phyloP scores from a whole-genome alignment of 2,888 invertebrate species.

The Sminthurinus aureus region DNA sequence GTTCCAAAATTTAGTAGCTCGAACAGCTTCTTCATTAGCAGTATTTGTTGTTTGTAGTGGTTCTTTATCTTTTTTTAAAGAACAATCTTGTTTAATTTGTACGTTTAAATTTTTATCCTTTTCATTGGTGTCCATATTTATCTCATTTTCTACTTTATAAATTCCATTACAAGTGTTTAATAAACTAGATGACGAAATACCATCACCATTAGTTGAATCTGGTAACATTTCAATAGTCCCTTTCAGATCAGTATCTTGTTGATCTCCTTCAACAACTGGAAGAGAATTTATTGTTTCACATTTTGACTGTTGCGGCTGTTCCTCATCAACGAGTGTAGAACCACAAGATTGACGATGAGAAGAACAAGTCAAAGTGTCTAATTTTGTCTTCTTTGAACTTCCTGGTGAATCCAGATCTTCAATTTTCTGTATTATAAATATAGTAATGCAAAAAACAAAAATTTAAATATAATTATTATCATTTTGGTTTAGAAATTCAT shows the following conservation, averaged over 20 bases:
- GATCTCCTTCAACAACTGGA: neutral
- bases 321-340: too few species aligned
- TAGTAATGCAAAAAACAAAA: neutral
- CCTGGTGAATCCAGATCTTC: slow-evolving; percentile 30
- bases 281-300: too few species aligned
- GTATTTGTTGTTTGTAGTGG: neutral
- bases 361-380: neutral
- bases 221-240: slow-evolving; percentile 22
- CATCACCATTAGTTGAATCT: slow-evolving; percentile 1
- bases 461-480: neutral
- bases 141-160: neutral
- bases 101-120: too few species aligned
- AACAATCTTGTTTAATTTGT: too few species aligned
- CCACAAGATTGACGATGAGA: too few species aligned
- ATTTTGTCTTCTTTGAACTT: slow-evolving; percentile 23
- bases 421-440: slow-evolving; percentile 13
- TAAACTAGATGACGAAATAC: neutral
- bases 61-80: neutral
- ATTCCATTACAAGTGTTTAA: neutral
- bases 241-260: slow-evolving; percentile 15
- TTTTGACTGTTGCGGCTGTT: too few species aligned
- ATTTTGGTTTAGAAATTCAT: too few species aligned
- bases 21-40: slow-evolving; percentile 50
- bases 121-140: neutral
- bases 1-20: slow-evolving; percentile 69